phyloP scores from a whole-genome alignment of 2,797 vertebrate genomes.

The Diglossa cyanea region DNA sequence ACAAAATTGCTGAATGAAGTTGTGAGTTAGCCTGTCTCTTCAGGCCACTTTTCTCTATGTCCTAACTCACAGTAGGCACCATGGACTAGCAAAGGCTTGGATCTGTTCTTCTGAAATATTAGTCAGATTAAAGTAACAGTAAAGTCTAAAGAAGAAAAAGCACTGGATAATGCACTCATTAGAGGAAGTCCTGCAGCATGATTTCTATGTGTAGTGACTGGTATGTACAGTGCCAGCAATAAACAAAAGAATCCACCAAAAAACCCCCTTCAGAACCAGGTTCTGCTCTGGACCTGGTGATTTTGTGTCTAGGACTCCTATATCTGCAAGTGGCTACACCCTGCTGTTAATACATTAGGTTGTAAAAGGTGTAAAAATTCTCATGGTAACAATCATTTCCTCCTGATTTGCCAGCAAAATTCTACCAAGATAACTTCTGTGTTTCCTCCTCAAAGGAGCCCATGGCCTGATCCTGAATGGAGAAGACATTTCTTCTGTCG shows the following conservation, averaged over 20 bases:
- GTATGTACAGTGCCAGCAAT: background rate
- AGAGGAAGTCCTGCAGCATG: background rate
- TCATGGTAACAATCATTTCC: background rate
- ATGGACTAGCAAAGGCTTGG: background rate
- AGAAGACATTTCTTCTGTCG: conserved; percentile 79
- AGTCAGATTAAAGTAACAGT: background rate
- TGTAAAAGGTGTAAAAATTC: background rate
- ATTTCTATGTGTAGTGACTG: background rate
- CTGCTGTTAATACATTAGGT: background rate
- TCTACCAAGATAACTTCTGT: background rate
- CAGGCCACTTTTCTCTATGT: background rate
- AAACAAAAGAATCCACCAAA: background rate
- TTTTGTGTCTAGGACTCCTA: background rate
- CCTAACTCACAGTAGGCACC: background rate
- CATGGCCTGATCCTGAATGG: conserved; percentile 81
- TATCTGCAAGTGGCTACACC: background rate
- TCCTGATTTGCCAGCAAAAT: background rate
- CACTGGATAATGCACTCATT: background rate
- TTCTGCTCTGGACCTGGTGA: background rate
- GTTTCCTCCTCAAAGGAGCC: conserved; percentile 73
- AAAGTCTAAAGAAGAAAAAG: background rate
- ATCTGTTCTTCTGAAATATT: background rate
- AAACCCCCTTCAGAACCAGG: background rate
- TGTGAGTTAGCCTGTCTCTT: background rate
- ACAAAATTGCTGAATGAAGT: background rate